phyloP scores from a whole-genome alignment of 2,888 invertebrate species.

The Eupithecia abbreviata region DNA sequence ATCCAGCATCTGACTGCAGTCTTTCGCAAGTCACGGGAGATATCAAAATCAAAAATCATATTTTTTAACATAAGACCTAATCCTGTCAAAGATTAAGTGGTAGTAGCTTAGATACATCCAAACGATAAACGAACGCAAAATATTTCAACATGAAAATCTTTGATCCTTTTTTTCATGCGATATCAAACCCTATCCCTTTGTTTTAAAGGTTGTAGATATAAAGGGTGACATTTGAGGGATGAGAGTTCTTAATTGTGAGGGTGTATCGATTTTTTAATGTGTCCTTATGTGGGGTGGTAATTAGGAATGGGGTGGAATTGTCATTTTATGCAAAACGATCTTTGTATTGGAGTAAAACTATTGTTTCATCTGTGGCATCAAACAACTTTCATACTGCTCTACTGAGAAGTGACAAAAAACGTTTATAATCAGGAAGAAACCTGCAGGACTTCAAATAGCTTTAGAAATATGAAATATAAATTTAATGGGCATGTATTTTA shows the following conservation, averaged over 20 bases:
- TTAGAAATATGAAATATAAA: neutral
- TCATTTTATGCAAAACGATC: slow-evolving; percentile 29
- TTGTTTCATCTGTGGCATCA: neutral
- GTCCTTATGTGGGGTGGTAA: slow-evolving; percentile 48
- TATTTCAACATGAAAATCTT: slow-evolving; percentile 37
- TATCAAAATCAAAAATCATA: neutral
- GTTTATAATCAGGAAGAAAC: neutral
- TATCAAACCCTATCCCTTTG: slow-evolving; percentile 46
- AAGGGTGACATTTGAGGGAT: slow-evolving; percentile 77
- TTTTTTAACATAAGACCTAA: neutral
- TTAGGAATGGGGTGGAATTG: slow-evolving; percentile 47
- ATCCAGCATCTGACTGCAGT: too few relatives aligned
- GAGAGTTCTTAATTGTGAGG: slow-evolving; percentile 78
- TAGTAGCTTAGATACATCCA: neutral
- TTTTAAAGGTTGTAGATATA: slow-evolving; percentile 41
- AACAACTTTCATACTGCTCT: neutral
- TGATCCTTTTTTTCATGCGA: slow-evolving; percentile 40
- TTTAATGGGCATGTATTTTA: neutral
- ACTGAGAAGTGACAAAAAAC: neutral
- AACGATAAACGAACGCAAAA: slow-evolving; percentile 11
- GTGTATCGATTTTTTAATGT: slow-evolving; percentile 80
- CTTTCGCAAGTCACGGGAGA: too few relatives aligned
- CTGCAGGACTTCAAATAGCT: neutral
- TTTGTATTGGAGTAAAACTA: slow-evolving; percentile 9
- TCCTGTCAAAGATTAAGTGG: neutral